Evolutionary conservation across 2,888 invertebrate genomes (phyloP).

Genomic region (Drosophila robusta): DNA sequence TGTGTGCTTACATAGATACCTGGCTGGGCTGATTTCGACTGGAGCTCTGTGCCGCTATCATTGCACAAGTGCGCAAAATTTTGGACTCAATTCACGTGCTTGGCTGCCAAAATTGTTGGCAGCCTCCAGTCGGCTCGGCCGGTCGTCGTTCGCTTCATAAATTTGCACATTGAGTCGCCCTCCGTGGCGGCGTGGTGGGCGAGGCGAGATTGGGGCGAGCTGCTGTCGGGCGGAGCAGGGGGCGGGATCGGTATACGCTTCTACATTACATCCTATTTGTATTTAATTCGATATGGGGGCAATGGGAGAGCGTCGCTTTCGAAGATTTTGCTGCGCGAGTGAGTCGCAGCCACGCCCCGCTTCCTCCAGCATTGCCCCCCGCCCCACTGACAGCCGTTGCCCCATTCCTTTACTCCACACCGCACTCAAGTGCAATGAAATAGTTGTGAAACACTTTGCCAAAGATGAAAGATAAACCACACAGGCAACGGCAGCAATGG

Average conservation of each 20-base stretch:
- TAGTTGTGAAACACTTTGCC: slow-evolving; percentile 81
- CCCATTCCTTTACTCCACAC: slow-evolving; percentile 1
- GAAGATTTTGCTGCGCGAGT: slow-evolving; percentile 66
- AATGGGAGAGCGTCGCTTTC: slow-evolving; percentile 36
- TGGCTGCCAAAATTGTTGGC: slow-evolving; percentile 82
- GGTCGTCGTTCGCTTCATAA: slow-evolving; percentile 73
- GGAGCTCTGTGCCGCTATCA: slow-evolving; percentile 65
- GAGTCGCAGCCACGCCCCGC: slow-evolving; percentile 27
- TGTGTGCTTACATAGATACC: slow-evolving; percentile 54
- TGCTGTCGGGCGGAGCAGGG: background rate
- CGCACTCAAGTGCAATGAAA: slow-evolving; percentile 76
- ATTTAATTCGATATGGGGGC: slow-evolving; percentile 74
- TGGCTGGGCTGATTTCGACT: slow-evolving; percentile 42
- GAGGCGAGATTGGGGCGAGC: background rate
- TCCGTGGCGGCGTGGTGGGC: slow-evolving; percentile 26
- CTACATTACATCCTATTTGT: slow-evolving; percentile 67
- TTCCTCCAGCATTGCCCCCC: background rate
- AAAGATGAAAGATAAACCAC: slow-evolving; percentile 80
- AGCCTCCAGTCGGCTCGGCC: slow-evolving; percentile 60
- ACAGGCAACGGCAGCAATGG: slow-evolving; percentile 33
- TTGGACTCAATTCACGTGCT: slow-evolving; percentile 83
- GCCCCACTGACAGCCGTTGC: background rate
- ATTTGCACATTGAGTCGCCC: slow-evolving; percentile 78
- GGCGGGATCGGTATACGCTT: slow-evolving; percentile 39
- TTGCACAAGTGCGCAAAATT: slow-evolving; percentile 81